These are phyloP conservation scores for Ametastegia equiseti DNA, from an alignment of 2,888 invertebrate species.

Conservation along the genomic window DNA sequence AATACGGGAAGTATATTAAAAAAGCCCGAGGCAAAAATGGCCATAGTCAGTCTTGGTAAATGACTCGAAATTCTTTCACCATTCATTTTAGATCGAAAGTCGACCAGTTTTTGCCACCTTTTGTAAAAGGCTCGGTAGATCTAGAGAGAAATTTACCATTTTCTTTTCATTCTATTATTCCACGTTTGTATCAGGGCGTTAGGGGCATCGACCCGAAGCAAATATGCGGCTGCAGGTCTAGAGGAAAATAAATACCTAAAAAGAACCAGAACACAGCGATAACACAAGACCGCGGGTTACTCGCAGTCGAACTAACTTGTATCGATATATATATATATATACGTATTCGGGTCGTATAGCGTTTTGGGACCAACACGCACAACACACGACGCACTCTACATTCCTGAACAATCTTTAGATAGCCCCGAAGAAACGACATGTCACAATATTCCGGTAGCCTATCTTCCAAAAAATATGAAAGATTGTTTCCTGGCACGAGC, in stretches of 20 bases:
- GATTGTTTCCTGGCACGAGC: constrained; percentile 16
- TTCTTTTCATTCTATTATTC: not conserved
- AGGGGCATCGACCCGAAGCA: constrained; percentile 46
- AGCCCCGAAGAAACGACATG: constrained; percentile 40
- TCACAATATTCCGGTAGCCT: constrained; percentile 46
- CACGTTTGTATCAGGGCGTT: not conserved
- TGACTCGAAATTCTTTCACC: not conserved
- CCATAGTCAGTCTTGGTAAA: not conserved
- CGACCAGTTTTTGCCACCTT: constrained; percentile 9
- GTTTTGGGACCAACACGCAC: not conserved
- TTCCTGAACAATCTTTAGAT: constrained; percentile 51
- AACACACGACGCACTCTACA: constrained; percentile 44
- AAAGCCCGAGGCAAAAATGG: constrained; percentile 16
- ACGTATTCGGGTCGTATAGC: constrained; percentile 28
- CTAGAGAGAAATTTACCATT: not conserved
- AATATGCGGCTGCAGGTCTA: constrained; percentile 42
- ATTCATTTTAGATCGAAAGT: not conserved
- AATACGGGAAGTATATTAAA: constrained; percentile 12
- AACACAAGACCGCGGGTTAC: constrained; percentile 34
- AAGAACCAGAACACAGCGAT: constrained; percentile 39
- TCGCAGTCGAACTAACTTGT: not conserved
- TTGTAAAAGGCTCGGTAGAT: not conserved
- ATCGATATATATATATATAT: too few relatives aligned
- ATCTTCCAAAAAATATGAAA: constrained; percentile 48
- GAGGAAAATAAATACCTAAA: constrained; percentile 44